Conservation (phyloP, 1,140 invertebrate species). For the Notospermus geniculatus region DNA sequence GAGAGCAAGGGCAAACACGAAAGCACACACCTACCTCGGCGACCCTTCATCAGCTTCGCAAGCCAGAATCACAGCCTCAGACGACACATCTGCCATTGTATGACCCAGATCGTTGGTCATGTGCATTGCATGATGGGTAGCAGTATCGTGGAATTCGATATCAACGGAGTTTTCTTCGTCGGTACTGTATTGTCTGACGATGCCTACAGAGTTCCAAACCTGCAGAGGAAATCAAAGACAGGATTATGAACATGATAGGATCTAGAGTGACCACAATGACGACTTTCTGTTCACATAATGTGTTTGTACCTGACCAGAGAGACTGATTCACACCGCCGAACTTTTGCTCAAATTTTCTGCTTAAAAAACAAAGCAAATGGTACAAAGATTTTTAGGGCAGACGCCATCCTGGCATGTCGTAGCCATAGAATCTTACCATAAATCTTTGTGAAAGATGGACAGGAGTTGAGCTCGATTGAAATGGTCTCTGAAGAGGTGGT, state of each 20-base stretch:
- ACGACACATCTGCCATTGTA: slow-evolving; percentile 80
- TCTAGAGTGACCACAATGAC: no score
- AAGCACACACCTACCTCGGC: slow-evolving; percentile 56
- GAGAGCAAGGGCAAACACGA: no score
- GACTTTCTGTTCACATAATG: no score
- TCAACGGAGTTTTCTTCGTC: slow-evolving; percentile 72
- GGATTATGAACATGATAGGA: no score
- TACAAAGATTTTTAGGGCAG: no score
- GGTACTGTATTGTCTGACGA: slow-evolving; percentile 50
- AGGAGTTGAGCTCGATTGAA: slow-evolving; percentile 90
- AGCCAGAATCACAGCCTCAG: slow-evolving; percentile 76
- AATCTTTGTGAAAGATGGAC: slow-evolving; percentile 76
- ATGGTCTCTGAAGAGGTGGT: slow-evolving; percentile 67
- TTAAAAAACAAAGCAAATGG: background rate
- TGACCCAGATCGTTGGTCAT: slow-evolving; percentile 74
- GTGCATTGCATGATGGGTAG: slow-evolving; percentile 86
- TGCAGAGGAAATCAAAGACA: slow-evolving; percentile 16
- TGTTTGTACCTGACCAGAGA: no score
- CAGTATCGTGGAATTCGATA: slow-evolving; percentile 90
- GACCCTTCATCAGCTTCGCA: slow-evolving; percentile 61
- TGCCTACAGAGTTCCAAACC: slow-evolving; percentile 56
- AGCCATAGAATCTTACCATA: slow-evolving; percentile 60
- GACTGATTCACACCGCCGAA: no score
- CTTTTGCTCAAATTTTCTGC: no score
- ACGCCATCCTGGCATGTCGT: background rate